Evolutionary conservation across 1,140 invertebrate species (phyloP).

Genomic region (Battus philenor): DNA sequence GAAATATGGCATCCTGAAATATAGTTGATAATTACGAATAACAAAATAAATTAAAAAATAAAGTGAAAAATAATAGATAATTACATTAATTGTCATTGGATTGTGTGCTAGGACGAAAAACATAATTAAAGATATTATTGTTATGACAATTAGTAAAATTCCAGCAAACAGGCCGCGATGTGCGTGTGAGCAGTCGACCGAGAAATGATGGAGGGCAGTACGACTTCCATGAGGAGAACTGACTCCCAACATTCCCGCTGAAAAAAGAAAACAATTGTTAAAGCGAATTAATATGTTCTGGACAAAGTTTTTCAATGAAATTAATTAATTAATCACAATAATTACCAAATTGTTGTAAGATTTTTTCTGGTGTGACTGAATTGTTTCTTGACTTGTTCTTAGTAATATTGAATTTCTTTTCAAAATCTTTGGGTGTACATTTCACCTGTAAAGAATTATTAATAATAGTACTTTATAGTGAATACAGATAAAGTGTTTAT

Average conservation of each 20-base stretch:
- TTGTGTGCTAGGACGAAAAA: conserved; percentile 91
- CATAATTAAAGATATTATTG: conserved; percentile 92
- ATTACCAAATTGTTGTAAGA: conserved; percentile 66
- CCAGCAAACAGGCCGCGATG: conserved; percentile 91
- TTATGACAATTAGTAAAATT: conserved; percentile 88
- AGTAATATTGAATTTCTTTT: conserved; percentile 48
- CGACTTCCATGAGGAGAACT: conserved; percentile 56
- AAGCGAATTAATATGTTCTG: too few relatives aligned
- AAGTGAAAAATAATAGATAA: not conserved
- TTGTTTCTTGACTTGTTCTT: conserved; percentile 63
- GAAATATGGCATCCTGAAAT: conserved; percentile 80
- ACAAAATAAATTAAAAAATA: conserved; percentile 19
- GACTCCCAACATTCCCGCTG: conserved; percentile 64
- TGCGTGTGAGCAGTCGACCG: conserved; percentile 92
- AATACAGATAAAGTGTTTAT: not conserved
- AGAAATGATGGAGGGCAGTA: conserved; percentile 82
- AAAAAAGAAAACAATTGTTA: conserved; percentile 25
- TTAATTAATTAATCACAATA: conserved; percentile 4
- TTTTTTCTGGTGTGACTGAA: conserved; percentile 69
- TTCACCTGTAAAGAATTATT: conserved; percentile 47
- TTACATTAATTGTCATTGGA: conserved; percentile 78
- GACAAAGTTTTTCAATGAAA: not conserved
- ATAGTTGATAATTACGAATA: conserved; percentile 9
- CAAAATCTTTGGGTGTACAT: conserved; percentile 67
- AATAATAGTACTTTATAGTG: not conserved